A percentile compares a stretch with the other conserved stretches of the same genome.
Evolutionary conservation across 2,113 vertebrate genomes (phyloP).

Genomic region (Tretioscincus oriximinensis): DNA sequence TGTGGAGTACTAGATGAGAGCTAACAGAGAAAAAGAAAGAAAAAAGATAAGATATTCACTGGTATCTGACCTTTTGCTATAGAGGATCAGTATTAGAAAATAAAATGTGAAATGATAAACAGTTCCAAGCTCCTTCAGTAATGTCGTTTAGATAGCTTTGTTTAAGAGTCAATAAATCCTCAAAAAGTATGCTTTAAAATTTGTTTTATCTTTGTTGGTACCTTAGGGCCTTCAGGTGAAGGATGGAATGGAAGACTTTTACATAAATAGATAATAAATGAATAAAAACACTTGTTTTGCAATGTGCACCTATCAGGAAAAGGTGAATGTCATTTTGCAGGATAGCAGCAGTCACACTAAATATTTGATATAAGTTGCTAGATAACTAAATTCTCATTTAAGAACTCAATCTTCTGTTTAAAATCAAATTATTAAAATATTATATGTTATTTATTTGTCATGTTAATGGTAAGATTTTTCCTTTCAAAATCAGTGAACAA

Average conservation of each 20-base stretch:
- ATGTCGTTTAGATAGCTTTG: conserved; percentile 10
- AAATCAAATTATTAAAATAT: background rate
- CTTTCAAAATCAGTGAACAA: conserved; percentile 5
- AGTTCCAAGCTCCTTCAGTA: background rate
- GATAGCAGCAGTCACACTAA: background rate
- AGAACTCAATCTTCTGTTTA: background rate
- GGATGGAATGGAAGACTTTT: no score
- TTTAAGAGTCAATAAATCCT: background rate
- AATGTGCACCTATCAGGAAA: background rate
- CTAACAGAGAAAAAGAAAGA: no score
- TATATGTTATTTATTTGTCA: background rate
- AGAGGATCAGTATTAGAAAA: background rate
- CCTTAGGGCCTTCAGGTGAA: no score
- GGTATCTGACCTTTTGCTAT: no score
- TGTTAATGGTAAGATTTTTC: background rate
- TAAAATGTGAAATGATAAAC: background rate
- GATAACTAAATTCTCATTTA: background rate
- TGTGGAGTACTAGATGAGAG: no score
- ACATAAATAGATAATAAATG: no score
- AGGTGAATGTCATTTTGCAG: background rate
- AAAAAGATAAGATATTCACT: no score
- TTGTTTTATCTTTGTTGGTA: no score
- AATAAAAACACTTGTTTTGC: no score
- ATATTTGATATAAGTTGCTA: background rate
- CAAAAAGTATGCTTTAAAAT: no score